Evolutionary conservation across 2,888 invertebrate species (phyloP).

Genomic region (Ischnura elegans): DNA sequence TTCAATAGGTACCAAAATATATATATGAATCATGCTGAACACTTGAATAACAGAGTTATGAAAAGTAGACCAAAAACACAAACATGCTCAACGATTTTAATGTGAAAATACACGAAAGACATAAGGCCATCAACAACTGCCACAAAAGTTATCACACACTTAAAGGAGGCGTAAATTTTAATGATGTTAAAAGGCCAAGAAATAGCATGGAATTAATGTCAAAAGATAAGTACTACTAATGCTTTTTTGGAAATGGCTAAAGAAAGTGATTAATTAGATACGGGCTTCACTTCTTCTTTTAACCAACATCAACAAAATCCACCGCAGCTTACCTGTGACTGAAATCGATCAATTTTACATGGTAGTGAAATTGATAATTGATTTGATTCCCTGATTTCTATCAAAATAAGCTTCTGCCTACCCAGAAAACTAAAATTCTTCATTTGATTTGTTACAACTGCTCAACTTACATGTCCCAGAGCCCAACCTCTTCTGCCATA

Average conservation of each 20-base stretch:
- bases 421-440: background rate
- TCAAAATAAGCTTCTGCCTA: background rate
- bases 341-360: background rate
- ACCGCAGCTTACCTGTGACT: slow-evolving; percentile 1
- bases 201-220: background rate
- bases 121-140: slow-evolving; percentile 52
- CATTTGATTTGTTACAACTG: background rate
- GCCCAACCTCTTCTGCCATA: slow-evolving; percentile 66
- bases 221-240: background rate
- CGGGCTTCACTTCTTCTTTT: background rate
- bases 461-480: slow-evolving; percentile 62
- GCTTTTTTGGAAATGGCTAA: background rate
- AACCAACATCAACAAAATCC: background rate
- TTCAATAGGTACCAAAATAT: slow-evolving; percentile 46
- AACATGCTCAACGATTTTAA: slow-evolving; percentile 47
- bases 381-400: background rate
- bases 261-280: background rate
- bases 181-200: slow-evolving; percentile 39
- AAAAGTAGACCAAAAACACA: slow-evolving; percentile 47
- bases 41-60: slow-evolving; percentile 24
- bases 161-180: background rate
- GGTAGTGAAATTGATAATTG: background rate
- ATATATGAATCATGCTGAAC: slow-evolving; percentile 39
- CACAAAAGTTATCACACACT: slow-evolving; percentile 38
- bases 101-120: slow-evolving; percentile 58